Evolutionary conservation across 2,888 invertebrate genomes (phyloP).

Genomic region (Dasypogon diadema): DNA sequence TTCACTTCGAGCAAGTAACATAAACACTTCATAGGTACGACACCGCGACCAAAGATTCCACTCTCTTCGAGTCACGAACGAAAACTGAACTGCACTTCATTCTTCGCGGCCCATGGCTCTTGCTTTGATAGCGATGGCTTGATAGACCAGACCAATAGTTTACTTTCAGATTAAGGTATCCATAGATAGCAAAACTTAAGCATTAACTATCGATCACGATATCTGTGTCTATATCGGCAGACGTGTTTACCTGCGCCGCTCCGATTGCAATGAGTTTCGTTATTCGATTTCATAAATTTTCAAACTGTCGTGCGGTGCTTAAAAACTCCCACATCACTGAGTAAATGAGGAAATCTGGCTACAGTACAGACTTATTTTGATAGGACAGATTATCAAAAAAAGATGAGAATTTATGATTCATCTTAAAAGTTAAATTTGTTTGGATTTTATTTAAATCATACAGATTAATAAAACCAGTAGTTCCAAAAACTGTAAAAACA

Average conservation of each 20-base stretch:
- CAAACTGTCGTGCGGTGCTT: background rate
- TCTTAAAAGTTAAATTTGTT: no score
- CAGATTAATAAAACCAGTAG: no score
- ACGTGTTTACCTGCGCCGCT: background rate
- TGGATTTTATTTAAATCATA: no score
- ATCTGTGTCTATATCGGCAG: conserved; percentile 8
- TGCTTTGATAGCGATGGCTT: background rate
- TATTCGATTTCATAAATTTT: conserved; percentile 26
- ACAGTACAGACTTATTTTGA: background rate
- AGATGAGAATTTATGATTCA: no score
- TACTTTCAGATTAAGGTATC: no score
- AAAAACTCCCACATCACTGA: conserved; percentile 7
- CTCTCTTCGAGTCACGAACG: conserved; percentile 30
- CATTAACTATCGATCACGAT: conserved; percentile 17
- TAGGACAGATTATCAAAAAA: no score
- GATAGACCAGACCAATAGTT: no score
- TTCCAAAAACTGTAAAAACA: no score
- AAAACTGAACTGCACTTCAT: conserved; percentile 40
- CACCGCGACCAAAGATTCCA: conserved; percentile 4
- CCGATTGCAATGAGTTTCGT: conserved; percentile 11
- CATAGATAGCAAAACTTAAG: no score
- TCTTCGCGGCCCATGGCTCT: conserved; percentile 8
- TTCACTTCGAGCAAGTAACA: background rate
- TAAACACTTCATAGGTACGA: background rate
- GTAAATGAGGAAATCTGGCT: background rate